Evolutionary conservation across 64 coral and sea anemone species (phyloP).

Genomic region (Exaiptasia diaphana): DNA sequence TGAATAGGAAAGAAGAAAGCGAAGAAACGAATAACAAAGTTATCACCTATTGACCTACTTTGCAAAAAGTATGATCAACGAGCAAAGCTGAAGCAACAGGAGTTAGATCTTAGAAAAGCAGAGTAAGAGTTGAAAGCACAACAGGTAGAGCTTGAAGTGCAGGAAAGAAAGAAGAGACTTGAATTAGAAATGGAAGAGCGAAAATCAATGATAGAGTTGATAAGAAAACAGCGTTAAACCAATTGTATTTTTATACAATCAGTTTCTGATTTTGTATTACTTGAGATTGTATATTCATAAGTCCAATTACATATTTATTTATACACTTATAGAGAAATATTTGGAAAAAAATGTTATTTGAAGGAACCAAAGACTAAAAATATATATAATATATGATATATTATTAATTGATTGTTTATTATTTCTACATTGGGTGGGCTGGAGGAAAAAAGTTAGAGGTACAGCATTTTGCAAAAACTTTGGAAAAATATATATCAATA

Average conservation of each 20-base stretch:
- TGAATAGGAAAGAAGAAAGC: constrained; percentile 1
- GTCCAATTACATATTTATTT: not conserved
- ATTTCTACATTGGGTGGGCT: not conserved
- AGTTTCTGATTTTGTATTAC: not conserved
- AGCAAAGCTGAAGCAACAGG: constrained; percentile 13
- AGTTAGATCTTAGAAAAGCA: constrained; percentile 1
- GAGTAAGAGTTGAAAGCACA: constrained; percentile 17
- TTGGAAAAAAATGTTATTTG: not conserved
- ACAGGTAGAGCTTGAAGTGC: not conserved
- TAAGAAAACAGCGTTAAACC: not conserved
- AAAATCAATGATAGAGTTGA: not conserved
- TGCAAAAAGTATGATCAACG: constrained; percentile 10
- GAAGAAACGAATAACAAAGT: not conserved
- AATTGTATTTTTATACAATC: not conserved
- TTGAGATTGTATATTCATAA: not conserved
- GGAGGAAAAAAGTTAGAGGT: not conserved
- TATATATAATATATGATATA: too few species aligned
- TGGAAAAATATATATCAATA: too few species aligned
- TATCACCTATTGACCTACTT: constrained; percentile 10
- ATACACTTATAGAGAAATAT: not conserved
- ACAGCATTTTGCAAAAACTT: not conserved
- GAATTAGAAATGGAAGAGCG: constrained; percentile 35
- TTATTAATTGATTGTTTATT: not conserved
- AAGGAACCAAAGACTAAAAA: not conserved
- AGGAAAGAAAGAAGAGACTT: constrained; percentile 9